Conservation (phyloP, 2,797 vertebrate genomes). For the Brachyalestes nurse region DNA sequence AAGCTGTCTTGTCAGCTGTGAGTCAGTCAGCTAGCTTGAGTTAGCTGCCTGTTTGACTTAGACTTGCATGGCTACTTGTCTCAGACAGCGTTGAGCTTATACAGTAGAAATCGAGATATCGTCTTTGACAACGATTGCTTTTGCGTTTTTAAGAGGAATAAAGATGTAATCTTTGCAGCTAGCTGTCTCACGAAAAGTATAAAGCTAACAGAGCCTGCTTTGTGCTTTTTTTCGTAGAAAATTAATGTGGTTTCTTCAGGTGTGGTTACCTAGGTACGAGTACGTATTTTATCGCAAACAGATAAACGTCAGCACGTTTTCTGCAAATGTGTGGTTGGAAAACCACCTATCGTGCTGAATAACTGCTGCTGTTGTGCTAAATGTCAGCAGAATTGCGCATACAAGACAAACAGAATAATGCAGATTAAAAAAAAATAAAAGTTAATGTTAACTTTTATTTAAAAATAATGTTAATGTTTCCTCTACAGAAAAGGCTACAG, state of each 20-base stretch:
- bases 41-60: background rate
- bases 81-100: background rate
- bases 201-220: background rate
- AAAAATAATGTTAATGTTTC: background rate
- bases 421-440: too few relatives aligned
- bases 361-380: background rate
- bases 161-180: background rate
- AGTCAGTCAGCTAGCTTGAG: background rate
- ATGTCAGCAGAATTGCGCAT: background rate
- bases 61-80: background rate
- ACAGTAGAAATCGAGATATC: background rate
- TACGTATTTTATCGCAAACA: background rate
- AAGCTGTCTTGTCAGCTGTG: background rate
- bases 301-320: too few relatives aligned
- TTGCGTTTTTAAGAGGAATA: background rate
- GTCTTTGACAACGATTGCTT: background rate
- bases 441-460: too few relatives aligned
- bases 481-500: slow-evolving; percentile 91
- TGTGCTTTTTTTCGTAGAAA: background rate
- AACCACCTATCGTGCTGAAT: background rate
- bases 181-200: background rate
- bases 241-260: too few relatives aligned
- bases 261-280: background rate
- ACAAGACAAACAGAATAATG: background rate
- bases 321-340: too few relatives aligned